Evolutionary conservation across 1,140 invertebrate genomes (phyloP).

Genomic region (Drosophila truncata): DNA sequence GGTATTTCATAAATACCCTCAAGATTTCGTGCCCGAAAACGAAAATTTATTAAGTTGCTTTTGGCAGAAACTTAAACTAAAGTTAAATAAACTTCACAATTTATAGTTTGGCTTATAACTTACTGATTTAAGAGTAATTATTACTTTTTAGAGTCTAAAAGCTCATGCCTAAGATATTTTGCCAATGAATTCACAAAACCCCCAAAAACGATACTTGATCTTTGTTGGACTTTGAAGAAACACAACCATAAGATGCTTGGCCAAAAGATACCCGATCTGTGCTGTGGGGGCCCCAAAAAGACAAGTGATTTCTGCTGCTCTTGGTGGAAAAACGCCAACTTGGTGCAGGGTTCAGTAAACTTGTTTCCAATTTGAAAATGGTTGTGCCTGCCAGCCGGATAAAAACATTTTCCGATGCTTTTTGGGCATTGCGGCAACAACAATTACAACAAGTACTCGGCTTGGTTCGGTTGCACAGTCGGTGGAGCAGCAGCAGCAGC

Average conservation of each 20-base stretch:
- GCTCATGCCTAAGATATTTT: slow-evolving; percentile 5
- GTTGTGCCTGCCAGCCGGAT: slow-evolving; percentile 42
- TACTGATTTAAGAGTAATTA: neutral
- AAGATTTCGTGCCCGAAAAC: neutral
- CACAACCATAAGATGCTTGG: slow-evolving; percentile 12
- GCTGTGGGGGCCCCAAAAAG: slow-evolving; percentile 4
- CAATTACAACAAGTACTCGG: slow-evolving; percentile 31
- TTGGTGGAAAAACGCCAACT: slow-evolving; percentile 33
- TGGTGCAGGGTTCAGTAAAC: slow-evolving; percentile 43
- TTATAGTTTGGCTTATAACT: neutral
- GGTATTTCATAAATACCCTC: neutral
- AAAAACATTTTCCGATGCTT: slow-evolving; percentile 53
- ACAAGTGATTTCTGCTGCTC: slow-evolving; percentile 40
- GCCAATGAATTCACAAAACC: slow-evolving; percentile 4
- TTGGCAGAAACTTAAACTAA: neutral
- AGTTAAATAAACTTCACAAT: neutral
- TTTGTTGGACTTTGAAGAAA: slow-evolving; percentile 22
- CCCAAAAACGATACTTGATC: slow-evolving; percentile 19
- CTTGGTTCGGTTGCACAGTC: slow-evolving; percentile 41
- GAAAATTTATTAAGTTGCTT: neutral
- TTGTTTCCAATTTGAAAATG: slow-evolving; percentile 52
- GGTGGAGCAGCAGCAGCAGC: slow-evolving; percentile 25
- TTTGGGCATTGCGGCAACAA: slow-evolving; percentile 39
- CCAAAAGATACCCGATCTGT: slow-evolving; percentile 12
- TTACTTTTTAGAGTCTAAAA: too few relatives aligned